Evolutionary conservation across 1,140 invertebrate genomes (phyloP).

Genomic region (Drosophila parvula): DNA sequence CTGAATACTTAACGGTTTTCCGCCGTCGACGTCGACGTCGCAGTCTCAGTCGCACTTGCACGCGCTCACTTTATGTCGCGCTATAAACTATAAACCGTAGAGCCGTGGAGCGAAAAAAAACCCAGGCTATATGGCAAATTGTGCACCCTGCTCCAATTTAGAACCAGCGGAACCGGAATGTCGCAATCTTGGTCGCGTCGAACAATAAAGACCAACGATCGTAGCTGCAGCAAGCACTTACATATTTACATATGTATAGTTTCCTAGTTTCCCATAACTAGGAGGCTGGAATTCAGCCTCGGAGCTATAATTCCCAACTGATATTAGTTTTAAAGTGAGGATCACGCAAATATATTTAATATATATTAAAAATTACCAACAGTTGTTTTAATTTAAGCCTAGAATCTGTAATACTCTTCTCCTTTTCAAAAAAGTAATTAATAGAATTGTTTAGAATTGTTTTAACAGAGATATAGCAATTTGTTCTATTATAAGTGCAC

Average conservation of each 20-base stretch:
- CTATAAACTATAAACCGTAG: constrained; percentile 20
- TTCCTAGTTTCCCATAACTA: neutral
- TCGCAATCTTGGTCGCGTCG: constrained; percentile 4
- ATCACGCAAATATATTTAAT: neutral
- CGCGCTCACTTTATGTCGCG: constrained; percentile 29
- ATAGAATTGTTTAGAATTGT: too few relatives aligned
- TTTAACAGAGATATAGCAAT: neutral
- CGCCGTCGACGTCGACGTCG: constrained; percentile 4
- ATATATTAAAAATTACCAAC: too few relatives aligned
- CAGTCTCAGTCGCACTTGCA: constrained; percentile 12
- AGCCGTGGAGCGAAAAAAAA: constrained; percentile 9
- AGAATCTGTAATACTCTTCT: too few relatives aligned
- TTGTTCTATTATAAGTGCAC: neutral
- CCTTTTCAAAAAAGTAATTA: too few relatives aligned
- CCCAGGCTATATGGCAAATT: constrained; percentile 14
- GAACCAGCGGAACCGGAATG: constrained; percentile 37
- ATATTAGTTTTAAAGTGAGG: neutral
- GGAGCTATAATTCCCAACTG: neutral
- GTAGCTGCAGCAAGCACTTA: constrained; percentile 11
- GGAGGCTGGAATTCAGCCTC: too few relatives aligned
- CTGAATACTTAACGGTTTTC: constrained; percentile 56
- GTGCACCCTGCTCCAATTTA: constrained; percentile 34
- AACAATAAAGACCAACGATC: constrained; percentile 15
- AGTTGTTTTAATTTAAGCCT: too few relatives aligned
- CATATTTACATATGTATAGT: too few relatives aligned